phyloP scores from a whole-genome alignment of 2,888 invertebrate genomes.

The Eulithis prunata region DNA sequence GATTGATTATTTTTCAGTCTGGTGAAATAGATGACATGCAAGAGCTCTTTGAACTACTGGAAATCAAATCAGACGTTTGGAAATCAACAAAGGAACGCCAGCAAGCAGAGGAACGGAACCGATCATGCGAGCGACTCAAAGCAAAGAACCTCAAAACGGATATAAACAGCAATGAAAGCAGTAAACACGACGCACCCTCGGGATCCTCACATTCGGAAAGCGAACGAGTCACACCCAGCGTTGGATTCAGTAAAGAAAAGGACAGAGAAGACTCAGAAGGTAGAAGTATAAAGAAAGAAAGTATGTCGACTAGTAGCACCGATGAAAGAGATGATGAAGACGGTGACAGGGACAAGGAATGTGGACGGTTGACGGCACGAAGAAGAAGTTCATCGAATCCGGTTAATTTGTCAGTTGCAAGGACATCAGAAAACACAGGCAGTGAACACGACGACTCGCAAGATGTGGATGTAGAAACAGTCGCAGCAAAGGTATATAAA shows the following conservation, averaged over 20 bases:
- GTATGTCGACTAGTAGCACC: slow-evolving; percentile 80
- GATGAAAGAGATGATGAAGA: slow-evolving; percentile 82
- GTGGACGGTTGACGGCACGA: slow-evolving; percentile 82
- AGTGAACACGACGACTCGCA: slow-evolving; percentile 84
- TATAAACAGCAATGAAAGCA: slow-evolving; percentile 81
- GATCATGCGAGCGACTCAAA: slow-evolving; percentile 80
- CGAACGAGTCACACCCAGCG: slow-evolving; percentile 75
- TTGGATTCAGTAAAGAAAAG: slow-evolving; percentile 79
- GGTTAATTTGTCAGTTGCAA: slow-evolving; percentile 89
- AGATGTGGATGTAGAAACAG: slow-evolving; percentile 82
- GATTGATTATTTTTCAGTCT: slow-evolving; percentile 81
- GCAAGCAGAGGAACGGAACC: slow-evolving; percentile 78
- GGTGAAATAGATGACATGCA: slow-evolving; percentile 92
- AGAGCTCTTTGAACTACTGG: slow-evolving; percentile 91
- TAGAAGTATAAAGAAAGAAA: slow-evolving; percentile 81
- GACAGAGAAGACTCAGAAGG: slow-evolving; percentile 71
- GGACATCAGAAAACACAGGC: slow-evolving; percentile 83
- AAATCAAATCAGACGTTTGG: slow-evolving; percentile 94
- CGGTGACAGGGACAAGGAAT: slow-evolving; percentile 80
- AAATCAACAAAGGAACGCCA: slow-evolving; percentile 83
- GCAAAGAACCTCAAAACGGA: slow-evolving; percentile 77
- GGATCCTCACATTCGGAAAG: slow-evolving; percentile 81
- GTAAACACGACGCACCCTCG: slow-evolving; percentile 80
- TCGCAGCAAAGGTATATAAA: slow-evolving; percentile 75
- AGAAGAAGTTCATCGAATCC: slow-evolving; percentile 91